A percentile compares a stretch with the other conserved stretches of the same genome.
Evolutionary conservation across 2,113 vertebrate species (phyloP).

Genomic region (Hydropotes inermis): DNA sequence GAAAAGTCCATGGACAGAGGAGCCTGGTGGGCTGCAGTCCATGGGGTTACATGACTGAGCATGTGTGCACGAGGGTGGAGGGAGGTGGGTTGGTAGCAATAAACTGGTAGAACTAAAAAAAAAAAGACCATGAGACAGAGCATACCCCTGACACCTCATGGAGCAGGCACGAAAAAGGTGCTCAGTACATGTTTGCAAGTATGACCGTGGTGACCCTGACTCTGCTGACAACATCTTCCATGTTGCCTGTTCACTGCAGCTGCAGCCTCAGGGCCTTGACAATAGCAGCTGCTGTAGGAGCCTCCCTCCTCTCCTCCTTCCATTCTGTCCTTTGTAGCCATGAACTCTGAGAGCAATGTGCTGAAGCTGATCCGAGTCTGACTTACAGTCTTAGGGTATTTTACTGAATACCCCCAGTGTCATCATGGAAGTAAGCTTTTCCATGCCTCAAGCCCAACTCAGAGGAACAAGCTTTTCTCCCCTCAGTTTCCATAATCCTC

Average conservation of each 20-base stretch:
- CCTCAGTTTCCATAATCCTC: not conserved
- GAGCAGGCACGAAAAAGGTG: not conserved
- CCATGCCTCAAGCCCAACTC: not conserved
- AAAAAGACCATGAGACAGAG: not conserved
- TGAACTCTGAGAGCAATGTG: not conserved
- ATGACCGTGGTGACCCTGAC: not conserved
- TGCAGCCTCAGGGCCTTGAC: not conserved
- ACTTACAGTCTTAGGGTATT: not conserved
- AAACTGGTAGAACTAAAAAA: too few species aligned
- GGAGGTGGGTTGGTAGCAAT: too few species aligned
- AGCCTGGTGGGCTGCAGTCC: too few species aligned
- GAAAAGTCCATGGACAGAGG: too few species aligned
- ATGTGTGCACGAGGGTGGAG: too few species aligned
- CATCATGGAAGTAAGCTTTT: not conserved
- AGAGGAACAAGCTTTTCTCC: not conserved
- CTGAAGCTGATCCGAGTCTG: not conserved
- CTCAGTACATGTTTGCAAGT: not conserved
- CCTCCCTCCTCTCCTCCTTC: not conserved
- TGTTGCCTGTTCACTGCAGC: not conserved
- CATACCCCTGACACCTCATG: too few species aligned
- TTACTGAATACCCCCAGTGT: not conserved
- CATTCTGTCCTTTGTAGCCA: not conserved
- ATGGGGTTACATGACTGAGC: too few species aligned
- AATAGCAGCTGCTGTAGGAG: not conserved
- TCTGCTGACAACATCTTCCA: not conserved